Conservation (phyloP, 2,797 vertebrate genomes). For the Podargus strigoides region DNA sequence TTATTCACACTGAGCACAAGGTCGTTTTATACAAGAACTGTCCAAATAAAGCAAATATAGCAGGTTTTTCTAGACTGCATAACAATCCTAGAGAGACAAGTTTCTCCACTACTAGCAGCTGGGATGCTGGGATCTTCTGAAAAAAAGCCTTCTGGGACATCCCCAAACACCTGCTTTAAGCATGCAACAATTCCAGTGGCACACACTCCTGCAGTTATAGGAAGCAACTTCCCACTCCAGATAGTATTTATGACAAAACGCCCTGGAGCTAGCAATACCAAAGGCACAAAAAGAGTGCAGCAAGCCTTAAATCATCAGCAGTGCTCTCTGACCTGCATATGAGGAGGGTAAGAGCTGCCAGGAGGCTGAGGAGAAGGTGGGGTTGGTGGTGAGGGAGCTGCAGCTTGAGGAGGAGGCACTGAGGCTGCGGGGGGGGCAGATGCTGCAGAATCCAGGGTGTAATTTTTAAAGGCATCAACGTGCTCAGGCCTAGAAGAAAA, state of each 20-base stretch:
- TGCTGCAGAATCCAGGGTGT: slow-evolving; percentile 80
- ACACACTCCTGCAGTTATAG: neutral
- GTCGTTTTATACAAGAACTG: neutral
- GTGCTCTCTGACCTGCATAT: slow-evolving; percentile 82
- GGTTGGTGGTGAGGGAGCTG: slow-evolving; percentile 58
- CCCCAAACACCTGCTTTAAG: neutral
- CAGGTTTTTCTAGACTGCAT: neutral
- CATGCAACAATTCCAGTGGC: neutral
- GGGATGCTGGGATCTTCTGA: neutral
- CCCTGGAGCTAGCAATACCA: neutral
- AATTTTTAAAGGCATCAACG: slow-evolving; percentile 87
- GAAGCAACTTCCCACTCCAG: neutral
- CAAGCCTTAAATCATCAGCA: neutral
- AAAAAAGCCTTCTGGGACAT: neutral
- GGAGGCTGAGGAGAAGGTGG: slow-evolving; percentile 77
- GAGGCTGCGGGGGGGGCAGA: slow-evolving; percentile 56
- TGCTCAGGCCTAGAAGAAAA: slow-evolving; percentile 80
- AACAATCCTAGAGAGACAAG: neutral
- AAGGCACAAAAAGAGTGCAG: neutral
- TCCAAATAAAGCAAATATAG: neutral
- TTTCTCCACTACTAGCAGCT: neutral
- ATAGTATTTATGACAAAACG: neutral
- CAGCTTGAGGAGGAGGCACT: slow-evolving; percentile 66
- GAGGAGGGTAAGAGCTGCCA: slow-evolving; percentile 89
- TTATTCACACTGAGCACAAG: neutral